Evolutionary conservation across 2,113 vertebrate genomes (phyloP).

Genomic region (Pseudopodoces humilis): DNA sequence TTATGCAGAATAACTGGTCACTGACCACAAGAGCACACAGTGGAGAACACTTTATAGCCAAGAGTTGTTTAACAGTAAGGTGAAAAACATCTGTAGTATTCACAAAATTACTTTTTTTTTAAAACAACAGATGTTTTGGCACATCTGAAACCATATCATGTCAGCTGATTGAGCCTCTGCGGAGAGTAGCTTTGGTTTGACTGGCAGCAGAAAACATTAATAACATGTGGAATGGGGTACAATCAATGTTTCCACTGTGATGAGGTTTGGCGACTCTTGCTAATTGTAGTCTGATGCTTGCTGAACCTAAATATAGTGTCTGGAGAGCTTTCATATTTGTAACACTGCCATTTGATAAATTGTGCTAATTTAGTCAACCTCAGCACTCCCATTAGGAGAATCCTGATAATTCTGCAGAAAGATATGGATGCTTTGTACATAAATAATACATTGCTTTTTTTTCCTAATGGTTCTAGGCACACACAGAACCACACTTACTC

Average conservation of each 20-base stretch:
- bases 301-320: background rate
- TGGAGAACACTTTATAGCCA: background rate
- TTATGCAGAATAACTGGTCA: background rate
- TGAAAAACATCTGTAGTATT: background rate
- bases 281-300: background rate
- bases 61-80: background rate
- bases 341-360: background rate
- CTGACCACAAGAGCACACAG: background rate
- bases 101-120: background rate
- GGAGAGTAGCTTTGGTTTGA: background rate
- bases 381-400: background rate
- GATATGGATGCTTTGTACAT: background rate
- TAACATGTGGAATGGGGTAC: slow-evolving; percentile 2
- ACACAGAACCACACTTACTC: background rate
- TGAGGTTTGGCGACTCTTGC: background rate
- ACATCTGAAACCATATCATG: background rate
- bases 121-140: background rate
- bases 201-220: background rate
- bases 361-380: background rate
- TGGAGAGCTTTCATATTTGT: background rate
- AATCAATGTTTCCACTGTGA: background rate
- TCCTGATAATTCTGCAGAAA: background rate
- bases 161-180: background rate
- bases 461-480: background rate
- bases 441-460: background rate